These are phyloP conservation scores for Pipa parva DNA, from an alignment of 2,113 vertebrate genomes.

Conservation along the genomic window DNA sequence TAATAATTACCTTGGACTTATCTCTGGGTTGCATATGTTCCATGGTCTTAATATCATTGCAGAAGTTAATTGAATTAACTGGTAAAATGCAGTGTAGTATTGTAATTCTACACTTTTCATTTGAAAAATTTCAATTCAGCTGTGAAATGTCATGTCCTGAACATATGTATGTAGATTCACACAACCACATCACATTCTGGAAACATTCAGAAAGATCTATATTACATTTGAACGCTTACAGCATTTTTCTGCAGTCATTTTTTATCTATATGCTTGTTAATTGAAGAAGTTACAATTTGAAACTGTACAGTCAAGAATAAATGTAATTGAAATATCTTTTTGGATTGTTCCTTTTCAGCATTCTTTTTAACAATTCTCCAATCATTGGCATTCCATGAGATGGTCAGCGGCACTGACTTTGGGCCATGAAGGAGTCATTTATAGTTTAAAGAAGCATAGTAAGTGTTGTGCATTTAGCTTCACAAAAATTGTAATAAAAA, in stretches of 20 bases:
- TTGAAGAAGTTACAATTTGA: conserved; percentile 1
- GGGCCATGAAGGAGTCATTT: no score
- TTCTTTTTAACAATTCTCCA: no score
- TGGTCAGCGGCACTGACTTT: no score
- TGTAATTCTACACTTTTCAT: conserved; percentile 14
- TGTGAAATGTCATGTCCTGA: neutral
- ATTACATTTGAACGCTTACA: neutral
- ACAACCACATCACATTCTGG: neutral
- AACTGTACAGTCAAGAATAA: no score
- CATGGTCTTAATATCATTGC: conserved; percentile 26
- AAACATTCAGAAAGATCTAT: conserved; percentile 13
- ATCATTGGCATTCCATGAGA: no score
- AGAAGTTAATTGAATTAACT: conserved; percentile 37
- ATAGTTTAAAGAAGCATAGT: no score
- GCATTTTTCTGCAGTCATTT: neutral
- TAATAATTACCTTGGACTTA: conserved; percentile 38
- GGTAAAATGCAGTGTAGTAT: conserved; percentile 25
- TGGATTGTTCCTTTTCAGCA: no score
- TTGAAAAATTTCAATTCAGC: conserved; percentile 8
- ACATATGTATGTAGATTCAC: neutral
- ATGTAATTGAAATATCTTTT: no score
- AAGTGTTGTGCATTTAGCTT: no score
- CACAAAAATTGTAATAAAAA: no score
- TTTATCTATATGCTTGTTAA: conserved; percentile 8
- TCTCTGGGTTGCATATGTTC: conserved; percentile 36